Evolutionary conservation across 2,113 vertebrate species (phyloP).

Genomic region (Vulpes lagopus): DNA sequence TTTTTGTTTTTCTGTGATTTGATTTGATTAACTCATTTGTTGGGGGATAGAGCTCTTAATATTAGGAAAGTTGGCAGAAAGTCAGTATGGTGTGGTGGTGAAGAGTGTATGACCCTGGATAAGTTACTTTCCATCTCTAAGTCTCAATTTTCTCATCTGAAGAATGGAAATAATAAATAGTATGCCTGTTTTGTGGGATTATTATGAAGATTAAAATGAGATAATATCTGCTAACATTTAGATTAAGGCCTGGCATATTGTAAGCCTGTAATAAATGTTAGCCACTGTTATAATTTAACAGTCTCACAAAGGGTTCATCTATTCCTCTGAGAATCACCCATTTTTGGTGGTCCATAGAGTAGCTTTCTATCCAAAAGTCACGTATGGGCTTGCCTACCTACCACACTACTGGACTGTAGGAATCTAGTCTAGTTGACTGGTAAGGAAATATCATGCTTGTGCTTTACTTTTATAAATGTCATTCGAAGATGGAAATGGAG

Average conservation of each 20-base stretch:
- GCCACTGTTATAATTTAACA: neutral
- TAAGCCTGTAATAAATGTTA: slow-evolving; percentile 50
- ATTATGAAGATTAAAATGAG: slow-evolving; percentile 62
- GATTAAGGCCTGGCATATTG: slow-evolving; percentile 10
- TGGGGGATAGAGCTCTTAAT: neutral
- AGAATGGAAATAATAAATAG: slow-evolving; percentile 40
- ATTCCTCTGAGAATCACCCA: neutral
- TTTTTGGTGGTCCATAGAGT: neutral
- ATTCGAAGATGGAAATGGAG: slow-evolving; percentile 55
- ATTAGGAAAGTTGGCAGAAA: slow-evolving; percentile 27
- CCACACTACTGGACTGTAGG: neutral
- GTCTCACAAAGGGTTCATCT: neutral
- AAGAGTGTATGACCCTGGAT: slow-evolving; percentile 6
- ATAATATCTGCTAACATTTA: slow-evolving; percentile 42
- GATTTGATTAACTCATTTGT: slow-evolving; percentile 7
- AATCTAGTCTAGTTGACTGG: slow-evolving; percentile 18
- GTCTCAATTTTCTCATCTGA: slow-evolving; percentile 18
- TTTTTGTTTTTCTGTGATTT: slow-evolving; percentile 23
- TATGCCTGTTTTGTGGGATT: slow-evolving; percentile 1
- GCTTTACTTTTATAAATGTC: slow-evolving; percentile 60
- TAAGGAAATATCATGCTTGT: slow-evolving; percentile 29
- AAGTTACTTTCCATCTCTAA: slow-evolving; percentile 40
- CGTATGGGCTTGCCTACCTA: neutral
- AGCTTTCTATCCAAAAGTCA: neutral
- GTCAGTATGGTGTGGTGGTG: neutral